Evolutionary conservation across 1,140 invertebrate species (phyloP), one percentile per base, ranked within the genome.

Genomic region (Drosophila carrolli): DNA sequence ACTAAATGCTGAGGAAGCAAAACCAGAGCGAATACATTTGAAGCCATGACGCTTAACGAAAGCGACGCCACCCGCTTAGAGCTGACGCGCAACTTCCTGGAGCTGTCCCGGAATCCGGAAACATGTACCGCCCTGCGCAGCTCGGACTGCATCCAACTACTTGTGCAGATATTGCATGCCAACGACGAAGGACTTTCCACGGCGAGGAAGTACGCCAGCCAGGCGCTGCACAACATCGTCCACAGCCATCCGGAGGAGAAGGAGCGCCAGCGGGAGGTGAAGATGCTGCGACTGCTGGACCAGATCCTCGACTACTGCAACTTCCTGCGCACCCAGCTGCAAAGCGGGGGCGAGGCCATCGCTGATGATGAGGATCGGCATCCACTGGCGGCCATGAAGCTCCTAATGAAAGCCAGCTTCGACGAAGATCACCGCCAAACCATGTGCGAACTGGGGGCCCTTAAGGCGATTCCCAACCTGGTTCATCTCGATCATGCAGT

Each of bases 341-440:
- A 93, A 75, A 91, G 92, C 61, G 94, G 94, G 27, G 93, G 93
- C 5, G 93, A 94, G 65, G 91, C 92, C 0, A 93, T 94, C 73
- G 92, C 94, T 90, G 96, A 96, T 75, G 95, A 96, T 59, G 93
- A 95, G 32, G 96, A 96, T 54, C 94, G 96, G 55, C 97, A 99
- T 93, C 98, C 98, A 0, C 95, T 90, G 93, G 96, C 93, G 91
- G 95, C 97, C 19, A 96, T 98, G 59, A 97, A 97, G 2, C 96
- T 97, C 56, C 93, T 99, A 10, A 99, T 99, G 97, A 98, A 98
- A 90, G 93, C 98, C 5, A 99, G 98, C 0, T 99, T 99, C 93
- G 98, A 99, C 92, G 98, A 99, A 90, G 97, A 98, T 75, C 97
- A 99, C 92, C 94, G 98, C 7, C 96, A 97, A 90, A 97, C 98